Conservation (phyloP, 2,113 vertebrate genomes). For the Corythornis vintsioides region DNA sequence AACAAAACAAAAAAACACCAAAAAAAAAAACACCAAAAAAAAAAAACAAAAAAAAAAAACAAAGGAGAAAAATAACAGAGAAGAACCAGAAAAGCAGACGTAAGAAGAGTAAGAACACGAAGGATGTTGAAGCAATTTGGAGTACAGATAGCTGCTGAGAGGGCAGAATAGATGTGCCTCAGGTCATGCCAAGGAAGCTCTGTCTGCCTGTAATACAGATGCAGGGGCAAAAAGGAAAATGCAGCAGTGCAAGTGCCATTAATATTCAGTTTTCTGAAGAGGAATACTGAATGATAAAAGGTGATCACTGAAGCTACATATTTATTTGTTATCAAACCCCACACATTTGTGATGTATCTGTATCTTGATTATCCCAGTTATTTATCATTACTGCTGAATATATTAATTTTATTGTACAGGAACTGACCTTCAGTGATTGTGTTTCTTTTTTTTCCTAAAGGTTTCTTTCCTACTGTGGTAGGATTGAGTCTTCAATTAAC, state of each 20-base stretch:
- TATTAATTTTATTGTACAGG: background rate
- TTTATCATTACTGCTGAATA: background rate
- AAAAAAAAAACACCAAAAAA: background rate
- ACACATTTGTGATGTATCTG: fast-evolving
- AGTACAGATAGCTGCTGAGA: background rate
- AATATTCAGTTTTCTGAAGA: background rate
- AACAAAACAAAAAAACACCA: no score
- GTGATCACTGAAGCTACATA: background rate
- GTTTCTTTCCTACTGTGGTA: background rate
- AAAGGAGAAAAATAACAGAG: fast-evolving
- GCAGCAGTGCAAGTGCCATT: background rate
- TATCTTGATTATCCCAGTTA: background rate
- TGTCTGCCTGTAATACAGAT: background rate
- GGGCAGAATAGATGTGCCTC: fast-evolving
- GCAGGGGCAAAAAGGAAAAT: background rate
- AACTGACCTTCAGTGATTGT: background rate
- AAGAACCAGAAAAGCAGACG: background rate
- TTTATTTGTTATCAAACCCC: background rate
- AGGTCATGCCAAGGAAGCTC: background rate
- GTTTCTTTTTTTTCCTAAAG: no score
- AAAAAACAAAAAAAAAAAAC: background rate
- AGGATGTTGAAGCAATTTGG: background rate
- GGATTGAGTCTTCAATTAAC: background rate
- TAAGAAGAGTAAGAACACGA: background rate
- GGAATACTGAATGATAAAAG: background rate